Evolutionary conservation across 2,113 vertebrate genomes (phyloP), one percentile per base, ranked within the genome.

Genomic region (Trematocara variabile): DNA sequence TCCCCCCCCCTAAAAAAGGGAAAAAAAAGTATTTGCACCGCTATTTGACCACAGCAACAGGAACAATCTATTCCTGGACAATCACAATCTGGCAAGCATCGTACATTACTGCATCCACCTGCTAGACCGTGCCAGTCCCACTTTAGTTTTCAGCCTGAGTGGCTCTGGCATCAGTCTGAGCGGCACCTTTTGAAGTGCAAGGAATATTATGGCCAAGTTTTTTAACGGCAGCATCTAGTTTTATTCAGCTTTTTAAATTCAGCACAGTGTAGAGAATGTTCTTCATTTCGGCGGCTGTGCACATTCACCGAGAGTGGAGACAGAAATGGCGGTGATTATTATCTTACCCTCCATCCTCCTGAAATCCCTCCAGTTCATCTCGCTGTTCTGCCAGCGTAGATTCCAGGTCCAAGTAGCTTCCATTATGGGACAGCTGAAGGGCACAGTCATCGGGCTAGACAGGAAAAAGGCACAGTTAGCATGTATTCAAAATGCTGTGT

Each of bases 371-470:
- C 89, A 99, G 83, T 85, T 99, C 98, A 86, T 99, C 98, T 88
- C 94, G 96, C 86, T 99, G 98, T 91, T 99, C 98, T 8, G 97
- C 97, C 91, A 99, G 91, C 1, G 97, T 98, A 14, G 98, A 98
- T 89, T 99, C 98, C 96, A 99, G 93, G 96, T 99, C 98, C 96
- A 99, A 95, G 95, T 99, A 99, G 93, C 97, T 97, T 90, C 98
- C 98, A 68, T 97, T 99, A 90, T 99, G 98, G 91, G 98, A 99
- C 53, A 99, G 93, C 86, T 99, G 98, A 58, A 99, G 96, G 4
- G 98, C 95, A 81, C 98, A 99, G 95, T 99, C 98, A 88, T 99
- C 98, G n/a, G 97, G 96, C 98, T 99, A 92, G 56, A 95, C 70
- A 18, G 85, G 86, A 53, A 82, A 52, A 77, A 68, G 63, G 91